Conservation (phyloP, 2,888 invertebrate genomes). For the Fragum fragum region DNA sequence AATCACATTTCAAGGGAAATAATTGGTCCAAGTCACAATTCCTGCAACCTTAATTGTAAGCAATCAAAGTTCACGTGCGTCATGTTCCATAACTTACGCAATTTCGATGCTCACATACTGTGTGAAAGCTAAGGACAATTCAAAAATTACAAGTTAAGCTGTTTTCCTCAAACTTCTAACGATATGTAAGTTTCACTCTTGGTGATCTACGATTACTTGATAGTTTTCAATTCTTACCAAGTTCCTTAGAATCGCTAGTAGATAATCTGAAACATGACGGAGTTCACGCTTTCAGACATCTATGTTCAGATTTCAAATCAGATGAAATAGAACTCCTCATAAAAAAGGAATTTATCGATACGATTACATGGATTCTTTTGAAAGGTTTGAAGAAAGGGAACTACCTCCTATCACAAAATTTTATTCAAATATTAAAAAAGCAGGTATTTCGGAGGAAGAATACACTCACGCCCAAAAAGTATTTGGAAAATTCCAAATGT, state of each 20-base stretch:
- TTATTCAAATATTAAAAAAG: constrained; percentile 58
- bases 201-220: constrained; percentile 43
- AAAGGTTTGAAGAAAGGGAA: constrained; percentile 31
- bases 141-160: not conserved
- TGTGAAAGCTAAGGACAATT: constrained; percentile 26
- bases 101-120: constrained; percentile 49
- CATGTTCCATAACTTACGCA: constrained; percentile 33
- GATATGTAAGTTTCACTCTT: constrained; percentile 42
- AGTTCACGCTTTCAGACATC: not conserved
- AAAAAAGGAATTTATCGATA: constrained; percentile 83
- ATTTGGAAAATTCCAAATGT: constrained; percentile 38
- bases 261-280: constrained; percentile 11
- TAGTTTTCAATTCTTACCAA: constrained; percentile 41
- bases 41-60: constrained; percentile 16
- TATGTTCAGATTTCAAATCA: constrained; percentile 15
- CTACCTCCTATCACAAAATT: constrained; percentile 49
- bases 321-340: constrained; percentile 14
- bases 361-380: constrained; percentile 75
- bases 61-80: constrained; percentile 23
- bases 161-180: constrained; percentile 37
- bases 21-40: not conserved
- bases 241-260: constrained; percentile 40
- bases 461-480: constrained; percentile 45
- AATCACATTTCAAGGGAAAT: constrained; percentile 14
- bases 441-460: constrained; percentile 53